Base-by-base conservation (phyloP, 1,140 invertebrate species). In the Ceratina japonica region DNA sequence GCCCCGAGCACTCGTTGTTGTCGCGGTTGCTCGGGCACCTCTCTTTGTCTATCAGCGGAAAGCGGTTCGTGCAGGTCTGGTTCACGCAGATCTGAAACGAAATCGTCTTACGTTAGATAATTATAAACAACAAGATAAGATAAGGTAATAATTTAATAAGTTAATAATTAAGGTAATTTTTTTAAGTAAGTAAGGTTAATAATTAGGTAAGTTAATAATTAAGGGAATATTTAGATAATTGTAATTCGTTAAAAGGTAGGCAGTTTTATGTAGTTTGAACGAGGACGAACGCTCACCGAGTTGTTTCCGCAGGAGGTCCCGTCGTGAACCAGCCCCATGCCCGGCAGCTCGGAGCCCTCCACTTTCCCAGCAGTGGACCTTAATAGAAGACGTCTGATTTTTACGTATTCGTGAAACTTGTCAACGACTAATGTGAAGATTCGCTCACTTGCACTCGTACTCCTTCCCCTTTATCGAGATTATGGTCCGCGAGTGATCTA, bases 221-320 rank as follows among this genome's bases (percentile, higher is more conserved):
- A n/a, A n/a, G n/a, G n/a, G n/a, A n/a, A n/a, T n/a, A n/a, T n/a
- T n/a, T n/a, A n/a, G n/a, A n/a, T n/a, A n/a, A n/a, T n/a, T n/a
- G n/a, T n/a, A n/a, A n/a, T n/a, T n/a, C n/a, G n/a, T n/a, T n/a
- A n/a, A n/a, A n/a, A n/a, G n/a, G n/a, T n/a, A n/a, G n/a, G n/a
- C n/a, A n/a, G n/a, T n/a, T n/a, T n/a, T n/a, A n/a, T n/a, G n/a
- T n/a, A n/a, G n/a, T n/a, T 37, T 37, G 37, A 10, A 44, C 5
- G 22, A n/a, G 0, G 24, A 20, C 22, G 10, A 52, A 22, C 51
- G 84, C 89, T 92, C 92, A 95, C 96, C 90, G 97, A 94, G 92
- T 97, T 96, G 85, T 97, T 96, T 49, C 97, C 97, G 91, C 97
- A 98, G n/a, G 96, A 96, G 27, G 97, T 98, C 13, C 97, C 97